Evolutionary conservation across 2,888 invertebrate genomes (phyloP), one percentile per base, ranked within the genome.

Genomic region (Cordilura impudica): DNA sequence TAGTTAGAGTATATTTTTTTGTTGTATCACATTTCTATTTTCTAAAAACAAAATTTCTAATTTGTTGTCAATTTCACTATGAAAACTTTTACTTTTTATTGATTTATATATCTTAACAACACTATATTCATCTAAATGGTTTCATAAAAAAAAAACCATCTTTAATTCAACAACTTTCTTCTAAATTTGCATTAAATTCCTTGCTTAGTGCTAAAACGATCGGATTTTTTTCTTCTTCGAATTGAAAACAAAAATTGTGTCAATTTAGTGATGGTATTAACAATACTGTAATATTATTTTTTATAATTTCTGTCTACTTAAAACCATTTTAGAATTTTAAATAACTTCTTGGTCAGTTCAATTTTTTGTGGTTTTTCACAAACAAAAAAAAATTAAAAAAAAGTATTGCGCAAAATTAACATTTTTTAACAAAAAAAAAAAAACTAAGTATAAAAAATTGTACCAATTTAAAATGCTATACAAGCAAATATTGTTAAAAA

Each of bases 391-490:
- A 60, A 70, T 56, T 67, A 29, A 51, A 66, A 31, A 61, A 31
- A 12, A n/a, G n/a, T 31, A 47, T 72, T 72, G 76, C n/a, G n/a
- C 76, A 63, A 70, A 75, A 63, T 53, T 39, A 66, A 47, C 71
- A 65, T 51, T 51, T 63, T 56, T 18, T 16, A 19, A 58, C 54
- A 47, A 61, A 56, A 10, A 56, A 56, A 35, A 29, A 7, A 29
- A 26, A 54, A 39, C 29, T 21, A 43, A 23, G 53, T 53, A 23
- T 51, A 29, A 31, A 65, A 39, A n/a, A 60, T 76, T 73, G 66
- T 58, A 71, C 66, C 58, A 45, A 60, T 83, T 85, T 83, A 83
- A 84, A 85, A 86, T 86, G 86, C 86, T 86, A 84, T 81, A 83
- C 83, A 81, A 84, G 85, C 82, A 80, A 66, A 77, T 77, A 74